phyloP scores from a whole-genome alignment of 1,140 invertebrate species.

The Campoletis sonorensis region DNA sequence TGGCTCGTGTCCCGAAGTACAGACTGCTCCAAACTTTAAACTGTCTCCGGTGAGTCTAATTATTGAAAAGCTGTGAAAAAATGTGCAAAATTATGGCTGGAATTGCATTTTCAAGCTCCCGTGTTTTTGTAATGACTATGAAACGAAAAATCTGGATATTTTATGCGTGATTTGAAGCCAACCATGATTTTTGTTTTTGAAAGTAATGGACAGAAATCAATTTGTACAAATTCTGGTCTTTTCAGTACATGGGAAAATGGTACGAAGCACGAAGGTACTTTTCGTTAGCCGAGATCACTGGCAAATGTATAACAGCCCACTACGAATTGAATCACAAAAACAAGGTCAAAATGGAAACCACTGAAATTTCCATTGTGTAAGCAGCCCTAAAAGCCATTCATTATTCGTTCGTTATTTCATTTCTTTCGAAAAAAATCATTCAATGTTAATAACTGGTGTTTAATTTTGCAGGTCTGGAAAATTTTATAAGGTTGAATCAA shows the following conservation, averaged over 20 bases:
- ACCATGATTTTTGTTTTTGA: too few species aligned
- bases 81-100: too few species aligned
- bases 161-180: too few species aligned
- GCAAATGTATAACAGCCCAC: slow-evolving; percentile 82
- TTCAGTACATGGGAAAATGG: slow-evolving; percentile 84
- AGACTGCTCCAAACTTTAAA: too few species aligned
- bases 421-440: neutral
- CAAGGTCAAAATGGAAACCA: slow-evolving; percentile 79
- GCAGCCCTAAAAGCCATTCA: slow-evolving; percentile 71
- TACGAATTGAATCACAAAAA: slow-evolving; percentile 78
- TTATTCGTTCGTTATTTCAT: too few species aligned
- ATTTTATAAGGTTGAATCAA: neutral
- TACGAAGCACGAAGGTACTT: slow-evolving; percentile 84
- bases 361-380: slow-evolving; percentile 70
- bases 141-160: too few species aligned
- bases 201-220: too few species aligned
- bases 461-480: slow-evolving; percentile 31
- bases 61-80: too few species aligned
- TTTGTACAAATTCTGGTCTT: slow-evolving; percentile 39
- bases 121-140: too few species aligned
- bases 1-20: too few species aligned
- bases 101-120: too few species aligned
- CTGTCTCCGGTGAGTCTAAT: too few species aligned
- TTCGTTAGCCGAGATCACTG: slow-evolving; percentile 81
- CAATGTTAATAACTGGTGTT: neutral